Evolutionary conservation across 1,140 invertebrate species (phyloP), one percentile per base, ranked within the genome.

Genomic region (Subanguina moxae): DNA sequence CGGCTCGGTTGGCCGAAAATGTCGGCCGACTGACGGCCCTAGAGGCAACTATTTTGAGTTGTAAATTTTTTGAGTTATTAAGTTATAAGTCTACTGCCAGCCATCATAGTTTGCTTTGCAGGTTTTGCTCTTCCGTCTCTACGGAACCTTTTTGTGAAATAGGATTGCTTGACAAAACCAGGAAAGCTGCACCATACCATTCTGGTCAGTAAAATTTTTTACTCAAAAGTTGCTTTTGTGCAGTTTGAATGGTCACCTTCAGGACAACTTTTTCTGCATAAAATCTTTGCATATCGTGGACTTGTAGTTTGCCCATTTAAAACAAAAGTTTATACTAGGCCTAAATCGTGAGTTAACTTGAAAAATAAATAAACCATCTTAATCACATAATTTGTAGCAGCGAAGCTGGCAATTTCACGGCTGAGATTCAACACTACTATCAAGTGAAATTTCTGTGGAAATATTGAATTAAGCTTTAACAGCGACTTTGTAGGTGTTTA

Each of bases 241-340:
- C 59, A n/a, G 1, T 1, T 59, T 27, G 19, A n/a, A 27, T 59
- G 19, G 21, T 30, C 11, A 42, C n/a, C 1, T 56, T 23, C 23
- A 38, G 32, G 32, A 52, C 72, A 79, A 30, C 52, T 75, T 13
- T 80, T 80, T 65, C 42, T 80, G 8, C 78, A 80, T 46, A 64
- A 71, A 25, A 57, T 75, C 25, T 80, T 79, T 69, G 78, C 80
- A 17, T 80, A 80, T 67, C 67, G 76, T 43, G 78, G 79, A n/a
- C 62, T 80, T 48, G 69, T 80, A n/a, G 45, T 80, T 15, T 72
- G 70, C 19, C 69, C 78, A 23, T 75, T 76, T 61, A 67, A 77
- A 21, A 69, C 65, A 21, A 30, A 70, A 15, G 57, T 74, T 13
- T 64, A 67, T 19, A 59, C 64, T 1, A 68, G 46, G 28, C 23